These are phyloP conservation scores for Apoda limacodes DNA, from an alignment of 2,888 invertebrate species.

Conservation along the genomic window DNA sequence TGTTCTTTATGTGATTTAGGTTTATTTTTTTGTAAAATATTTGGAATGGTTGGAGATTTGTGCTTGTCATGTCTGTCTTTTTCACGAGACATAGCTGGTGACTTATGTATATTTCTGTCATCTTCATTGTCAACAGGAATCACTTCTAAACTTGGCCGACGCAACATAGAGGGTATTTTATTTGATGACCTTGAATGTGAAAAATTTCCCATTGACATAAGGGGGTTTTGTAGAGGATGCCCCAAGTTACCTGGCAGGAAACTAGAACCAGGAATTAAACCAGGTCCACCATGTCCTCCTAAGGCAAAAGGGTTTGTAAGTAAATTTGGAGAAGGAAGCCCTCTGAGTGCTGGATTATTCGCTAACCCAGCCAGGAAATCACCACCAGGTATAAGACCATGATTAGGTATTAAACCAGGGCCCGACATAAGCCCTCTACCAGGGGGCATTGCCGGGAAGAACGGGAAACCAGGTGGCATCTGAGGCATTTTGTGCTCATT, in stretches of 20 bases:
- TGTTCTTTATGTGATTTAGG: slow-evolving; percentile 57
- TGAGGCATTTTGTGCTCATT: slow-evolving; percentile 50
- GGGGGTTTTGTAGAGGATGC: slow-evolving; percentile 58
- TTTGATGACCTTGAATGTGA: slow-evolving; percentile 71
- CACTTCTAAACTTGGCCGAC: slow-evolving; percentile 69
- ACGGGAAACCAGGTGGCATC: slow-evolving; percentile 55
- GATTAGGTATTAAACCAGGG: slow-evolving; percentile 54
- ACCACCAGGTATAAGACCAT: slow-evolving; percentile 59
- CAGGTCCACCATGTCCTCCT: slow-evolving; percentile 67
- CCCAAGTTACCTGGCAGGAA: slow-evolving; percentile 43
- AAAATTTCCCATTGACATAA: slow-evolving; percentile 62
- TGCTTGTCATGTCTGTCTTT: slow-evolving; percentile 58
- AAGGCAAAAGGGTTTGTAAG: slow-evolving; percentile 65
- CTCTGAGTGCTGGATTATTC: slow-evolving; percentile 58
- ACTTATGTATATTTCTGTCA: slow-evolving; percentile 47
- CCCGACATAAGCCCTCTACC: slow-evolving; percentile 70
- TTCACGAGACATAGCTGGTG: slow-evolving; percentile 39
- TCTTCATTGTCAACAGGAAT: slow-evolving; percentile 65
- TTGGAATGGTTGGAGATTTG: slow-evolving; percentile 62
- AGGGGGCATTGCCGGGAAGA: slow-evolving; percentile 54
- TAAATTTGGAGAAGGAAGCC: slow-evolving; percentile 46
- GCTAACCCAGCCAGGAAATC: slow-evolving; percentile 53
- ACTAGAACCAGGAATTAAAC: slow-evolving; percentile 71
- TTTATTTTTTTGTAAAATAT: slow-evolving; percentile 57
- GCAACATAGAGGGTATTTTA: slow-evolving; percentile 69